phyloP scores from a whole-genome alignment of 92 coral and sea anemone genomes.

The Zoanthus solanderi region DNA sequence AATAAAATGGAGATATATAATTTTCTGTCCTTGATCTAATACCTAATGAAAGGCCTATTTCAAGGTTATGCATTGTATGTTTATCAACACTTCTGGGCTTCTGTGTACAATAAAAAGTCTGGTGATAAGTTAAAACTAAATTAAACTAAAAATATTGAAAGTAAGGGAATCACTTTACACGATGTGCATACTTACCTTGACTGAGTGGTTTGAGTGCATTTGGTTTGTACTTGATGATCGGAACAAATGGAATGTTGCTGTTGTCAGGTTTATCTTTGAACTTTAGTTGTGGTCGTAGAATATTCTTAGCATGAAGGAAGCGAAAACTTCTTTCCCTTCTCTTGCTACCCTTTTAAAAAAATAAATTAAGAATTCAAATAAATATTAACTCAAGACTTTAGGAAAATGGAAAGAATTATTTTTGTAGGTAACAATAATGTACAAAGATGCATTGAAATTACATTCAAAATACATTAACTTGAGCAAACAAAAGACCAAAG shows the following conservation, averaged over 20 bases:
- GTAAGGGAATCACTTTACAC: background rate
- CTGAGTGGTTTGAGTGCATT: constrained; percentile 86
- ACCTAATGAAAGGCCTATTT: no score
- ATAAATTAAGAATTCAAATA: background rate
- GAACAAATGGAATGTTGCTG: constrained; percentile 90
- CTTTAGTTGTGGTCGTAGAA: constrained; percentile 91
- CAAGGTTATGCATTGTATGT: no score
- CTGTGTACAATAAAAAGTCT: no score
- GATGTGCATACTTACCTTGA: constrained; percentile 54
- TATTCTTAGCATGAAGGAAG: constrained; percentile 92
- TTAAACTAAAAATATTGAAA: no score
- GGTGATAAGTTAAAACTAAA: no score
- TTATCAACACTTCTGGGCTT: no score
- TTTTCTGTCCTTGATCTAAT: no score
- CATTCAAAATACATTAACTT: background rate
- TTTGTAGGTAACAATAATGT: background rate
- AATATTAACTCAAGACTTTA: background rate
- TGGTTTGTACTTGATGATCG: constrained; percentile 86
- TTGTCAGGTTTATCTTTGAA: constrained; percentile 92
- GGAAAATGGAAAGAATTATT: background rate
- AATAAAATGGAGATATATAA: no score
- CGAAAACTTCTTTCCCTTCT: constrained; percentile 78
- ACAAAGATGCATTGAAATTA: background rate
- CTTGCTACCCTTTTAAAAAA: constrained; percentile 48
- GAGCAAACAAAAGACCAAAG: background rate